Conservation (phyloP, 2,888 invertebrate genomes). For the Bembecia ichneumoniformis region DNA sequence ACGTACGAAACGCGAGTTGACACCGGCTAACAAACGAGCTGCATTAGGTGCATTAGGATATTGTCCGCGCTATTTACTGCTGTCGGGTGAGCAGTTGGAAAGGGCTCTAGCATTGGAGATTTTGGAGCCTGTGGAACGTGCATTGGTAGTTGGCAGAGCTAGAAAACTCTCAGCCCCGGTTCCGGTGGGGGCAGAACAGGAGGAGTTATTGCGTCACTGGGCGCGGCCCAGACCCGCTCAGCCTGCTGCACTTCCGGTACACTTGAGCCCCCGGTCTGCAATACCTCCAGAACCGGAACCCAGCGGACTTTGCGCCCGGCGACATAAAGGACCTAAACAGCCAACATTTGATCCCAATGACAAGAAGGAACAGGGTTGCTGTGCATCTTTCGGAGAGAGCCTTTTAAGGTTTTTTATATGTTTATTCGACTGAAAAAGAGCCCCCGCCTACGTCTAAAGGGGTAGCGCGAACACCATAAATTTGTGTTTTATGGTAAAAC, state of each 20-base stretch:
- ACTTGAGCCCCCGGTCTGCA: slow-evolving; percentile 55
- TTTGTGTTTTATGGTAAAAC: neutral
- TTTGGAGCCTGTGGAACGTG: slow-evolving; percentile 59
- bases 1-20: slow-evolving; percentile 53
- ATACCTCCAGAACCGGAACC: slow-evolving; percentile 38
- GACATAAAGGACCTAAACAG: slow-evolving; percentile 48
- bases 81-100: slow-evolving; percentile 76
- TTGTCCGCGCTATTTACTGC: slow-evolving; percentile 77
- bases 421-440: slow-evolving; percentile 59
- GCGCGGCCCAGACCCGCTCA: slow-evolving; percentile 50
- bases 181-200: slow-evolving; percentile 60
- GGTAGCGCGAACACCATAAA: neutral
- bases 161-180: slow-evolving; percentile 54
- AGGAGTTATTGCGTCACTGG: slow-evolving; percentile 54
- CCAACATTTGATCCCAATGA: slow-evolving; percentile 58
- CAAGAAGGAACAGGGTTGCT: slow-evolving; percentile 52
- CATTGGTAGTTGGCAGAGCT: slow-evolving; percentile 54
- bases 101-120: slow-evolving; percentile 63
- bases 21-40: slow-evolving; percentile 53
- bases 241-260: slow-evolving; percentile 56
- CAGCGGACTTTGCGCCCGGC: slow-evolving; percentile 45
- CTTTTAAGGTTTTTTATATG: slow-evolving; percentile 66
- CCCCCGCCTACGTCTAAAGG: neutral
- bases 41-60: slow-evolving; percentile 70
- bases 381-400: slow-evolving; percentile 64